Base-by-base conservation (phyloP, 2,113 vertebrate genomes). In the Sinosuthora webbiana region DNA sequence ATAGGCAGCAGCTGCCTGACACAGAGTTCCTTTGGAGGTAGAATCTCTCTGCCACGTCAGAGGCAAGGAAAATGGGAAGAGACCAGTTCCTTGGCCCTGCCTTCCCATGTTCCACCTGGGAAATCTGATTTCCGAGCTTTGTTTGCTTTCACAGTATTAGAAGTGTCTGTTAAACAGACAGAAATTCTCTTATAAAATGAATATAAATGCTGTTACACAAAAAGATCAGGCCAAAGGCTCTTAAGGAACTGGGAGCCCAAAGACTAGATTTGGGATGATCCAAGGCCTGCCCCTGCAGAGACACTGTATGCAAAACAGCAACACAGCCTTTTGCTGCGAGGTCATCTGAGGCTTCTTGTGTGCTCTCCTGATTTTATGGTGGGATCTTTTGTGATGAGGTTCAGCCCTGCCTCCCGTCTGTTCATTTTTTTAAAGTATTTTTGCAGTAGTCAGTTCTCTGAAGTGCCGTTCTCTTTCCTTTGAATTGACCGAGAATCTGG, bases 401-500 rank as follows among this genome's bases (percentile, higher is more conserved):
- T 64, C 78, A 67, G 86, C 55, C 50, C 84, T 73, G 55, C 62
- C 81, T 79, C 73, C 74, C 59, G 68, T 89, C 78, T 62, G 24
- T 86, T 86, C 53, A n/a, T 50, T 56, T 84, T 65, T 94, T 83
- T n/a, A 7, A 69, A 87, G 83, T 55, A 23, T 24, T 89, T 90
- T 52, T 83, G 78, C 73, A 28, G 63, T 33, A 96, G 82, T 90
- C 81, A 67, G 87, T 86, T 87, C 60, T 95, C 87, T 93, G 79
- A 65, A 88, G 70, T 67, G 63, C 75, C 0, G 0, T 94, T 90
- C 59, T 71, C 81, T 65, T 82, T 93, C 79, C 56, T 91, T 84
- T 93, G 87, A 87, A 77, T 91, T 76, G 84, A 64, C 53, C 2
- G n/a, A 80, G 90, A 94, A 91, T 95, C 94, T 94, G 91, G 84